Evolutionary conservation across 2,113 vertebrate species (phyloP).

Genomic region (Siphamia tubifer): DNA sequence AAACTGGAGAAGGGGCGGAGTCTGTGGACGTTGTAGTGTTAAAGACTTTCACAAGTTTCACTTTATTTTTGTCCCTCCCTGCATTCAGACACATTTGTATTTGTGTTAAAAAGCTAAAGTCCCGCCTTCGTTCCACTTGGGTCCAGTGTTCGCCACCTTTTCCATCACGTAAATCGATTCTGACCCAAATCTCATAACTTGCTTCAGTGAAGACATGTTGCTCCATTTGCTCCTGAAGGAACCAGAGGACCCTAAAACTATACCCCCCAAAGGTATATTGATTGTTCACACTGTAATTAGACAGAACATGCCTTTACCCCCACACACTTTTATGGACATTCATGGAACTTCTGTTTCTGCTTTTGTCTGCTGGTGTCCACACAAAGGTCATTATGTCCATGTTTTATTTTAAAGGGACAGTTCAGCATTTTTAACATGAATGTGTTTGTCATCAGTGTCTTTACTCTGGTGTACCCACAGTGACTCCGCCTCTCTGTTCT

Average conservation of each 20-base stretch:
- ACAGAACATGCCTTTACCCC: constrained; percentile 9
- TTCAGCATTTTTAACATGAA: too few species aligned
- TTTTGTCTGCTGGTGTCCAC: too few species aligned
- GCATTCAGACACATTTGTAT: constrained; percentile 9
- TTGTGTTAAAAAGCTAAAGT: constrained; percentile 5
- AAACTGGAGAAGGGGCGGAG: too few species aligned
- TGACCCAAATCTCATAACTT: constrained; percentile 62
- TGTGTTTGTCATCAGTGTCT: too few species aligned
- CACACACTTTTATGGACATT: not conserved
- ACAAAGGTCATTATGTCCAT: too few species aligned
- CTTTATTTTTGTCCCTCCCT: not conserved
- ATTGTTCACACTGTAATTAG: constrained; percentile 43
- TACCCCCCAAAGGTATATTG: constrained; percentile 21
- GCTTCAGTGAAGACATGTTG: constrained; percentile 63
- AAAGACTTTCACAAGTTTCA: not conserved
- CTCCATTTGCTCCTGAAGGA: constrained; percentile 34
- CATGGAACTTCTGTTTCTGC: not conserved
- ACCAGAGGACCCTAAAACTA: not conserved
- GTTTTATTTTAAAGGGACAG: too few species aligned
- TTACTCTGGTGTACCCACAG: too few species aligned
- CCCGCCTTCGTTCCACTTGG: not conserved
- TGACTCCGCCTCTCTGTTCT: too few species aligned
- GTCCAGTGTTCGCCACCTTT: constrained; percentile 31
- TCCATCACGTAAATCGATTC: constrained; percentile 57
- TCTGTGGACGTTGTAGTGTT: too few species aligned